Base-by-base conservation (phyloP, 2,888 invertebrate genomes). In the Cosmia pyralina region DNA sequence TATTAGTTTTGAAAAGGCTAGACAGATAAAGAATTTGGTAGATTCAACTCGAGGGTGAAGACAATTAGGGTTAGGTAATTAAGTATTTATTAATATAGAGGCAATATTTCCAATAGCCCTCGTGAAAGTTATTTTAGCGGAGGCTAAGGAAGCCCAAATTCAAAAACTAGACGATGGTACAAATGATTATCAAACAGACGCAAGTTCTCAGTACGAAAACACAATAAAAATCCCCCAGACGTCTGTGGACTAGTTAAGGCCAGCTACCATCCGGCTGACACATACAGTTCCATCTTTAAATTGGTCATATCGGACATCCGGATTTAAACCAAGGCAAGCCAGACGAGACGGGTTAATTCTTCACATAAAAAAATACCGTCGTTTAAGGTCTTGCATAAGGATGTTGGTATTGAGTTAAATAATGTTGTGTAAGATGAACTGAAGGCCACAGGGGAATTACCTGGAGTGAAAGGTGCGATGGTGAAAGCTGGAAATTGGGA, bases 281-380 rank as follows among this genome's bases (percentile, higher is more conserved):
- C 84, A 84, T 69, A 22, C 55, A 60, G 60, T 55, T 69, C 55
- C 73, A 73, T 66, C 71, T 65, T 65, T 75, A 76, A 85, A 83
- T 77, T 70, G 75, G 57, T 69, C 79, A 72, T 53, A 38, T 71
- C 67, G 71, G 76, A 85, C 53, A 77, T 73, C 80, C 86, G 85
- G 69, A 77, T 55, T 71, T 73, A 73, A 71, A 69, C 50, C 66
- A 84, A 86, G 84, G 75, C n/a, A 58, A 69, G 4, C 46, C 75
- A 81, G 77, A 83, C 41, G 8, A 67, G 55, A 63, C 66, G 57
- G 66, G 63, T 62, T 70, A 64, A 69, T 72, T 64, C 72, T 58
- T 46, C 63, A 53, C 41, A 77, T 72, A 74, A 73, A 74, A 73
- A 79, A 74, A 71, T 59, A 58, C 50, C 44, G 22, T 38, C 34